phyloP scores from a whole-genome alignment of 1,140 invertebrate genomes.

The Ceratosolen solmsi region DNA sequence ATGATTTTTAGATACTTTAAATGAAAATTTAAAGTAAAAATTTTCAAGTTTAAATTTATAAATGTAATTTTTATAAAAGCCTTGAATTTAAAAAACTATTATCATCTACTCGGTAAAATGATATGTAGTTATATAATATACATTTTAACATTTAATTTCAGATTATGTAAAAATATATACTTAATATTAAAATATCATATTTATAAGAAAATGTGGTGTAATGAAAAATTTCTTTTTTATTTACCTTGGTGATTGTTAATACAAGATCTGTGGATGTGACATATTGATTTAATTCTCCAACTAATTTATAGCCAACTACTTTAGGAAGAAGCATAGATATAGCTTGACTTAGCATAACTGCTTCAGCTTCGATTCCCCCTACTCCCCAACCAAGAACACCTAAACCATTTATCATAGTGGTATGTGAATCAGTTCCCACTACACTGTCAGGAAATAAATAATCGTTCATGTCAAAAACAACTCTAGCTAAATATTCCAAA shows the following conservation, averaged over 20 bases:
- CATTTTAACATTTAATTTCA: too few species aligned
- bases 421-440: constrained; percentile 99
- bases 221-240: too few species aligned
- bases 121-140: too few species aligned
- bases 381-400: constrained; percentile 87
- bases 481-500: constrained; percentile 94
- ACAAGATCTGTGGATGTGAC: constrained; percentile 98
- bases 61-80: too few species aligned
- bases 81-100: too few species aligned
- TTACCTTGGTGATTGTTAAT: constrained; percentile 96
- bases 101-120: too few species aligned
- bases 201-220: too few species aligned
- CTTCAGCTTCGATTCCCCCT: constrained; percentile 90
- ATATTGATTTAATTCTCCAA: constrained; percentile 85
- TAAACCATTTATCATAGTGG: constrained; percentile 98
- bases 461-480: constrained; percentile 88
- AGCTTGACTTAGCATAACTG: constrained; percentile 94
- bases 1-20: too few species aligned
- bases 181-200: too few species aligned
- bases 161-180: too few species aligned
- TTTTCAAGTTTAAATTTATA: too few species aligned
- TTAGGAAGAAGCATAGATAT: constrained; percentile 97
- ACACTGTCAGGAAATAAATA: constrained; percentile 94
- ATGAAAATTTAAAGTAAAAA: too few species aligned
- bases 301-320: constrained; percentile 95